Base-by-base conservation (phyloP, 2,113 vertebrate species). In the Notothenia coriiceps region DNA sequence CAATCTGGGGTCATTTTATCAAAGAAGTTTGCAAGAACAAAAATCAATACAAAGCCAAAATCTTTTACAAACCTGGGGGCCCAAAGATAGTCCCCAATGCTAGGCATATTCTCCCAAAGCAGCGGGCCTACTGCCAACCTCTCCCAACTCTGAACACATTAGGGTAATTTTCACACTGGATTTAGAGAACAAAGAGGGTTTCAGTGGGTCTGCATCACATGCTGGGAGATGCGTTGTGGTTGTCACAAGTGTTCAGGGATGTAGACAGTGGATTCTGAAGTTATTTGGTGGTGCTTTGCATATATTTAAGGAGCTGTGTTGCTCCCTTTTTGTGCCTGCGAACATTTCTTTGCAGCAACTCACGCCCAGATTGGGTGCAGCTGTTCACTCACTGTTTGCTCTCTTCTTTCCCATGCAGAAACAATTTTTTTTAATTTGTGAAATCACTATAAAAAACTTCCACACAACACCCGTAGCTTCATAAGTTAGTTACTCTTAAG, bases 171-270 rank as follows among this genome's bases (percentile, higher is more conserved):
- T 91, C 94, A 94, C 71, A 89, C 88, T 90, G 91, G 91, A 95
- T 94, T 95, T 94, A 88, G 86, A 60, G 82, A 94, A 96, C 95
- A 96, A 97, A 96, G 91, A 86, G 83, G 86, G 35, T 88, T 92
- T 95, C 91, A 95, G 91, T 88, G 87, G 92, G 93, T 89, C 86
- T 25, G 82, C 86, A 80, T 92, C 77, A 86, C 88, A 90, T 79
- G 93, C 89, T 81, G 88, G 84, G 91, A 90, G 94, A 93, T 84
- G 90, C 5, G 92, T 88, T 63, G 88, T 81, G 94, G 92, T 90
- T 95, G 94, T 95, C 95, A 96, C 93, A 92, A 94, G 88, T 89
- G 86, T 86, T 95, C 88, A 89, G 80, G 88, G 88, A 84, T 79
- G 86, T 3, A 82, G 80, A 85, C 87, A 80, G 91, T 86, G 86